phyloP scores from a whole-genome alignment of 2,113 vertebrate genomes.

The Sinocyclocheilus grahami region DNA sequence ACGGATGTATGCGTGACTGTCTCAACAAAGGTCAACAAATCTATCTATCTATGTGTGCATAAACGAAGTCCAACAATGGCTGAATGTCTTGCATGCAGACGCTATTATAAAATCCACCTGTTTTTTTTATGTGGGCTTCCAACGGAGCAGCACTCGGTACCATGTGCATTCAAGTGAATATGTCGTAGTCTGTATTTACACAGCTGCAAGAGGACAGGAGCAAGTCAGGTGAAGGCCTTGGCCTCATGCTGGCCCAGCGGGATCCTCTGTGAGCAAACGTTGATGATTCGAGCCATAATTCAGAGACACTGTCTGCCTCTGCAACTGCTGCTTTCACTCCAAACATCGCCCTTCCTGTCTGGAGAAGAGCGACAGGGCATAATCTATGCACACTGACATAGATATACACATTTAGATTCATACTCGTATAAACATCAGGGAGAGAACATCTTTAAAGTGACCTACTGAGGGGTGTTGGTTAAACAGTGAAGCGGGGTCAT shows the following conservation, averaged over 20 bases:
- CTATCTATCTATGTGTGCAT: not conserved
- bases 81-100: conserved; percentile 24
- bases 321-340: conserved; percentile 38
- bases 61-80: not conserved
- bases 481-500: conserved; percentile 4
- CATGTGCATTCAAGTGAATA: conserved; percentile 23
- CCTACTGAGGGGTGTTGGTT: conserved; percentile 16
- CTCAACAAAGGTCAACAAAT: not conserved
- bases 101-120: conserved; percentile 51
- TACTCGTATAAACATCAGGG: conserved; percentile 4
- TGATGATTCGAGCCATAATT: conserved; percentile 3
- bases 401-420: conserved; percentile 6
- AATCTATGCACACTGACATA: conserved; percentile 17
- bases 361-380: conserved; percentile 15
- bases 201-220: conserved; percentile 52
- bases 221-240: conserved; percentile 51
- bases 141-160: not conserved
- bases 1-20: not conserved
- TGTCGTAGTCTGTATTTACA: conserved; percentile 43
- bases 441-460: conserved; percentile 2
- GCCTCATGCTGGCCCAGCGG: conserved; percentile 27
- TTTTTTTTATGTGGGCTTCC: conserved; percentile 18
- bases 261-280: not conserved
- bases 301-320: conserved; percentile 42
- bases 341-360: conserved; percentile 57